These are phyloP conservation scores for Gavia stellata DNA, from an alignment of 2,113 vertebrate genomes.

Conservation along the genomic window DNA sequence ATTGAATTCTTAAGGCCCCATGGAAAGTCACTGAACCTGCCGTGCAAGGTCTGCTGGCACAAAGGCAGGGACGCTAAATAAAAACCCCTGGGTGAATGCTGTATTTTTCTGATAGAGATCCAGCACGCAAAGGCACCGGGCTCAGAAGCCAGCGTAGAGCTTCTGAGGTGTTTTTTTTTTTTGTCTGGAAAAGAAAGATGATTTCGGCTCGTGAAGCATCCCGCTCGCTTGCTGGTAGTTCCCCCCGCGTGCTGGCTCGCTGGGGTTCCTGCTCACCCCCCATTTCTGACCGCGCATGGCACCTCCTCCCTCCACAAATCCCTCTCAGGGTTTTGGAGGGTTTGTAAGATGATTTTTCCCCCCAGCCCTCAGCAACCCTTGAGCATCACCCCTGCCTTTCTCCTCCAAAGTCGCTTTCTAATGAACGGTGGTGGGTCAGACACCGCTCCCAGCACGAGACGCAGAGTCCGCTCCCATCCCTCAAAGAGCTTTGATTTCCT, in stretches of 20 bases:
- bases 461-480: background rate
- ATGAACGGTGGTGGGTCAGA: background rate
- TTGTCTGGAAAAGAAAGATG: background rate
- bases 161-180: background rate
- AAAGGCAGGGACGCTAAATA: background rate
- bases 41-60: slow-evolving; percentile 43
- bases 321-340: background rate
- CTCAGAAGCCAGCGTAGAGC: background rate
- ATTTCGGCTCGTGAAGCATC: background rate
- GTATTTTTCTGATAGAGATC: background rate
- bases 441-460: rapidly evolving
- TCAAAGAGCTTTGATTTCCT: background rate
- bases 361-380: background rate
- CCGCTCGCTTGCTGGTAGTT: rapidly evolving
- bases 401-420: background rate
- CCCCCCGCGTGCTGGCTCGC: rapidly evolving
- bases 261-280: background rate
- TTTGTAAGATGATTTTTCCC: background rate
- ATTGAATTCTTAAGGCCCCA: slow-evolving; percentile 54
- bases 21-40: slow-evolving; percentile 48
- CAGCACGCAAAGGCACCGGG: background rate
- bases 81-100: slow-evolving; percentile 21
- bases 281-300: background rate
- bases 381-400: background rate
- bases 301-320: background rate